Percentiles rank a stretch among this genome's conserved stretches.
Evolutionary conservation across 2,888 invertebrate genomes (phyloP).

Genomic region (Tigriopus californicus): DNA sequence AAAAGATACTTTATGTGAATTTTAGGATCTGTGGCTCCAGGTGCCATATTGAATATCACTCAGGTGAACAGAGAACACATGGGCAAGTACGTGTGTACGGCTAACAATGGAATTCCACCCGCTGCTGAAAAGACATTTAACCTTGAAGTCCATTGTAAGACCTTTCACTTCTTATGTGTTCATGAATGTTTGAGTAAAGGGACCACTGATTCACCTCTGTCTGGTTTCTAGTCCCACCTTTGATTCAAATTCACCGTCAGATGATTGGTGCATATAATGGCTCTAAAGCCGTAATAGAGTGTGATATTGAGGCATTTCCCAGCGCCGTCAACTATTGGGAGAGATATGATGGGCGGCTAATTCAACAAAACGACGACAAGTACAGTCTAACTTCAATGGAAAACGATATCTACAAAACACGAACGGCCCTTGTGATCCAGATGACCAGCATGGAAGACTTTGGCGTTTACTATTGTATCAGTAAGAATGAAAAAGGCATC

Average conservation of each 20-base stretch:
- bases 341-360: conserved; percentile 37
- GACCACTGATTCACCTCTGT: background rate
- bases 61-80: conserved; percentile 51
- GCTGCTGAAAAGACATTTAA: conserved; percentile 55
- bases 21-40: conserved; percentile 49
- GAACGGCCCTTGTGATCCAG: conserved; percentile 57
- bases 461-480: conserved; percentile 60
- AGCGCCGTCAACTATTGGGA: conserved; percentile 73
- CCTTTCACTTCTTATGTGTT: too few relatives aligned
- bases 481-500: conserved; percentile 59
- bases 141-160: conserved; percentile 79
- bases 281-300: conserved; percentile 39
- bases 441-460: conserved; percentile 46
- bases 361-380: background rate
- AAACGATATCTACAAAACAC: conserved; percentile 25
- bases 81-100: conserved; percentile 54
- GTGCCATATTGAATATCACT: conserved; percentile 56
- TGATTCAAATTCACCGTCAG: conserved; percentile 57
- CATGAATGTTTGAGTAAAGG: too few relatives aligned
- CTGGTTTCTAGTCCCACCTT: conserved; percentile 51
- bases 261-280: conserved; percentile 51
- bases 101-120: conserved; percentile 70
- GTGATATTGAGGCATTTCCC: conserved; percentile 72
- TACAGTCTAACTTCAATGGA: background rate
- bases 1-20: conserved; percentile 21